Base-by-base conservation (phyloP, 1,140 invertebrate species). In the Euwallacea similis region DNA sequence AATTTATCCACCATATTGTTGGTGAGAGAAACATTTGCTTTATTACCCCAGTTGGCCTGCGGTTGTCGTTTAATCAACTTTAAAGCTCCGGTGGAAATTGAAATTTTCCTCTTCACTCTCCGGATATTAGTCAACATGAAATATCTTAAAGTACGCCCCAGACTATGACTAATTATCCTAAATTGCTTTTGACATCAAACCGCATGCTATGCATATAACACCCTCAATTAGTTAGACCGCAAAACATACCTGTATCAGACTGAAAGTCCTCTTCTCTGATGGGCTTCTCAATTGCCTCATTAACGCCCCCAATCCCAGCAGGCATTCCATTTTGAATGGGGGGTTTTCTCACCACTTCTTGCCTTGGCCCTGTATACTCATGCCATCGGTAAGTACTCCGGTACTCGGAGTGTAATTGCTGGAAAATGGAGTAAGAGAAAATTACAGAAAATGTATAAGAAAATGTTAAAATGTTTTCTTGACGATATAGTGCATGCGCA, bases 371-470 rank as follows among this genome's bases (percentile, higher is more conserved):
- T 69, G 91, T 91, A 85, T 92, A 93, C 82, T 94, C 92, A 87
- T 95, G 92, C 93, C 93, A 95, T 88, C 91, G 88, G 87, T 94
- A 95, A 75, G 93, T 94, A 87, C 92, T 94, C 85, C 92, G 86
- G 84, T 95, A 95, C 83, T 95, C 93, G 78, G 92, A 94, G 85
- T 94, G 92, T 85, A 94, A 88, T 91, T 95, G 74, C 66, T 67
- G 33, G 6, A 61, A 72, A 56, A 42, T 4, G 21, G 21, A 33
- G 21, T 33, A 33, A 33, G 21, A 47, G 6, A 65, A 15, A 50
- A 65, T 65, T 44, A 8, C 7, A 13, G 41, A 7, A 7, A 21
- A 60, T 68, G 41, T 56, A 67, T 56, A 42, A 7, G 41, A 67
- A 33, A 53, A 72, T 78, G 42, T 62, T 42, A 62, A 42, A 62